phyloP scores from a whole-genome alignment of 2,113 vertebrate species.

The Dasypus novemcinctus region DNA sequence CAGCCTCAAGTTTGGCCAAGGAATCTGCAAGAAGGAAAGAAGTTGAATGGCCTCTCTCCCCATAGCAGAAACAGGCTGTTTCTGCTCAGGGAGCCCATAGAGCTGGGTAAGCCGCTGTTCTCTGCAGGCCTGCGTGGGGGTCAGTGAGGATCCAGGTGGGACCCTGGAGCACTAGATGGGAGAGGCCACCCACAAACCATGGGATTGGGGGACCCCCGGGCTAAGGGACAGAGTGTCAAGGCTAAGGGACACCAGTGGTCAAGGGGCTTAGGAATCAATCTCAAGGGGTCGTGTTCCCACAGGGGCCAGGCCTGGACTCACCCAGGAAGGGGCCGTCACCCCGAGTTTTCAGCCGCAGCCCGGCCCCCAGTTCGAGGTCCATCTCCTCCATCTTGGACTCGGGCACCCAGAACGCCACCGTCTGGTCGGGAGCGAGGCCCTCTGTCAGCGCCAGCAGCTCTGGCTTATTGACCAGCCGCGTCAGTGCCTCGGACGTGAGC shows the following conservation, averaged over 20 bases:
- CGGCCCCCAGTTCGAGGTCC: slow-evolving; percentile 87
- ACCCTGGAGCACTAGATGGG: neutral
- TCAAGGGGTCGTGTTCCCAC: neutral
- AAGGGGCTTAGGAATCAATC: neutral
- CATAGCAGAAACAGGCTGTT: neutral
- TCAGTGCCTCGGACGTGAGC: slow-evolving; percentile 84
- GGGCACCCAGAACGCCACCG: slow-evolving; percentile 89
- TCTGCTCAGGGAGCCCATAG: too few relatives aligned
- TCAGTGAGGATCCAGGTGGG: neutral
- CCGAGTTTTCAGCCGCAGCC: slow-evolving; percentile 88
- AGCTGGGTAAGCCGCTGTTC: neutral
- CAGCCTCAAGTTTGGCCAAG: slow-evolving; percentile 87
- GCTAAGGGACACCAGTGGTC: neutral
- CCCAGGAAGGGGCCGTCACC: slow-evolving; percentile 91
- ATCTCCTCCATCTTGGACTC: slow-evolving; percentile 87
- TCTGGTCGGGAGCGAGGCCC: slow-evolving; percentile 79
- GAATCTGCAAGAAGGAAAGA: slow-evolving; percentile 82
- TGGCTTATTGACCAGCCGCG: slow-evolving; percentile 81
- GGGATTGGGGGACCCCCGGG: neutral
- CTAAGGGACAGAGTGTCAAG: neutral
- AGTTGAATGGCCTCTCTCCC: neutral
- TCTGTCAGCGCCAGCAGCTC: slow-evolving; percentile 86
- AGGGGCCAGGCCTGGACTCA: slow-evolving; percentile 74
- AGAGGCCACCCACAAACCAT: neutral
- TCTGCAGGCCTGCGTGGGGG: neutral